These are phyloP conservation scores for Aptenodytes patagonicus DNA, from an alignment of 2,113 vertebrate species.

Conservation along the genomic window DNA sequence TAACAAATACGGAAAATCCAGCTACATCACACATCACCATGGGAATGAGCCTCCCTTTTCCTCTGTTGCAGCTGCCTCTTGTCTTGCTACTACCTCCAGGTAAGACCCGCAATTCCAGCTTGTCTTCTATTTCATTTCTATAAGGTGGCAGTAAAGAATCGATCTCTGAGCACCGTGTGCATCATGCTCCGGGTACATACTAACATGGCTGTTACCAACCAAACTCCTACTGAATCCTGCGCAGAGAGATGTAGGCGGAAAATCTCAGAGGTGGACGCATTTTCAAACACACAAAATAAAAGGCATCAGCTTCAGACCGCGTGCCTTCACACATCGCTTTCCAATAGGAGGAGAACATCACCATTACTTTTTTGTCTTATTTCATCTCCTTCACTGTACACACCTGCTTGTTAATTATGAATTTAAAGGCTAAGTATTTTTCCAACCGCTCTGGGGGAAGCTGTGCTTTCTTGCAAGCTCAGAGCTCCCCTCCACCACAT, in stretches of 20 bases:
- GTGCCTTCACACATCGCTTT: background rate
- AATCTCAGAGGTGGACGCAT: background rate
- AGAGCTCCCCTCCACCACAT: background rate
- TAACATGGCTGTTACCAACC: background rate
- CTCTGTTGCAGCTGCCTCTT: background rate
- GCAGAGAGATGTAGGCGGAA: background rate
- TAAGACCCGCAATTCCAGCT: background rate
- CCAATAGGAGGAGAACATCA: background rate
- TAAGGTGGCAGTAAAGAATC: background rate
- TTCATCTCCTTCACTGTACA: background rate
- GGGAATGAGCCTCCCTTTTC: background rate
- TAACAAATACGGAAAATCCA: background rate
- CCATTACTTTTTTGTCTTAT: background rate
- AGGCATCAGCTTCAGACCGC: background rate
- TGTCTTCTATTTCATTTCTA: background rate
- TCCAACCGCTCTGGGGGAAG: background rate
- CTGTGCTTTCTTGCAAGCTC: background rate
- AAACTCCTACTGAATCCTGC: background rate
- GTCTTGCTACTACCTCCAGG: background rate
- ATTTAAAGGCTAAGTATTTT: background rate
- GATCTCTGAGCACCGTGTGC: accelerated
- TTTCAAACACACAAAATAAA: background rate
- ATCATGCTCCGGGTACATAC: background rate
- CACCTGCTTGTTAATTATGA: background rate
- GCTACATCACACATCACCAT: background rate